These are phyloP conservation scores for Synergus itoensis DNA, from an alignment of 2,888 invertebrate species.

Conservation along the genomic window DNA sequence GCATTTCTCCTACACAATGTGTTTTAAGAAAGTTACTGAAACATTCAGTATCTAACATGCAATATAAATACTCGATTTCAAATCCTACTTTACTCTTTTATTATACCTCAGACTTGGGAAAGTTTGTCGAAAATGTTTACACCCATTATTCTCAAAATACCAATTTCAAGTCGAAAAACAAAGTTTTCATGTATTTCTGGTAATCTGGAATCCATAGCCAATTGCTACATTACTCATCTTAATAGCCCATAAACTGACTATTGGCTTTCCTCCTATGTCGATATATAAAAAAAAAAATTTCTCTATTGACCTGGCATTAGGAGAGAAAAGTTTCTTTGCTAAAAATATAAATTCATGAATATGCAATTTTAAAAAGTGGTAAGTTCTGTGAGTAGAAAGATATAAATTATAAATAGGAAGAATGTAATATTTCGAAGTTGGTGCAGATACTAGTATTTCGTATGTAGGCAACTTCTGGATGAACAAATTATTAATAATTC, in stretches of 20 bases:
- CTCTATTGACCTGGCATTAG: not conserved
- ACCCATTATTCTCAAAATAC: not conserved
- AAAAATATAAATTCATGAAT: not conserved
- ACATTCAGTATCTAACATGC: not conserved
- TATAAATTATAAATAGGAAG: not conserved
- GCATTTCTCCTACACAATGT: not conserved
- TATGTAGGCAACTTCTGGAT: constrained; percentile 14
- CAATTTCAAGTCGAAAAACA: not conserved
- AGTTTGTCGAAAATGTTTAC: constrained; percentile 11
- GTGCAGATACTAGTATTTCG: not conserved
- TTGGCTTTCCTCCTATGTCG: constrained; percentile 38
- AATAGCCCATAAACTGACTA: constrained; percentile 63
- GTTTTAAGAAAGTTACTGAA: not conserved
- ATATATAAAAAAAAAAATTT: constrained; percentile 8
- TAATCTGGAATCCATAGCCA: constrained; percentile 57
- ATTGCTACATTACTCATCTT: constrained; percentile 61
- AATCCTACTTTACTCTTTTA: not conserved
- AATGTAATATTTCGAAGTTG: not conserved
- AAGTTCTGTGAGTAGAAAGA: not conserved
- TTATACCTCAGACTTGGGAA: not conserved
- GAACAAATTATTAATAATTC: constrained; percentile 61
- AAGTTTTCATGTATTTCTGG: constrained; percentile 23
- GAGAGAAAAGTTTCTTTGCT: not conserved
- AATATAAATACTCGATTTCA: not conserved
- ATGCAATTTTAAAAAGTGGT: not conserved